Base-by-base conservation (phyloP, 2,888 invertebrate species). In the Sphecodes monilicornis region DNA sequence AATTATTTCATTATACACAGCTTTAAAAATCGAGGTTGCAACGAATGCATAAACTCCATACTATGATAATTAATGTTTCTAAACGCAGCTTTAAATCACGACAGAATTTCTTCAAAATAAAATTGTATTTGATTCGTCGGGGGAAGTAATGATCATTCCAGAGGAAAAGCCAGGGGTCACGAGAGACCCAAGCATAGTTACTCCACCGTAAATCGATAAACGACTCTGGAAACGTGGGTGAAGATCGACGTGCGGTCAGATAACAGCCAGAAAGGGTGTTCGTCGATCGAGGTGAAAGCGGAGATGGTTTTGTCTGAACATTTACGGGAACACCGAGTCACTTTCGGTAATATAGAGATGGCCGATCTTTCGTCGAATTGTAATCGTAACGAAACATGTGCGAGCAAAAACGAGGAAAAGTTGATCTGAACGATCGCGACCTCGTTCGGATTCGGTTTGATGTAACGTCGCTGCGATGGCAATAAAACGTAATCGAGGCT, bases 211-310 rank as follows among this genome's bases (percentile, higher is more conserved):
- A 68, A 83, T 83, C 84, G 71, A 78, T 71, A 57, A 83, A 66
- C n/a, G 64, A 39, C 29, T 57, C 73, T 26, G 69, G 70, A 70
- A 82, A 74, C 73, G 75, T 32, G 80, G 50, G 70, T 57, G 32
- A 36, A 77, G 80, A 85, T 80, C 85, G 85, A 80, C 84, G 75
- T 66, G 78, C 75, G 76, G 84, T 78, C 84, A 73, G 84, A 83
- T 83, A 84, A 78, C 77, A 64, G 71, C 66, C 70, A 22, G 57
- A 75, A 46, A 81, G 82, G 72, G 72, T 57, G 69, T 46, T 57
- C 68, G 41, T n/a, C 66, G 32, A 36, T 60, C 68, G 82, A 64
- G 69, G 82, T 80, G 82, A 83, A 83, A 83, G 82, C 71, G 22
- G 41, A 13, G 54, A 50, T 69, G 68, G 64, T 70, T 76, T 76